Evolutionary conservation across 2,113 vertebrate genomes (phyloP), one percentile per base, ranked within the genome.

Genomic region (Oryzias celebensis): DNA sequence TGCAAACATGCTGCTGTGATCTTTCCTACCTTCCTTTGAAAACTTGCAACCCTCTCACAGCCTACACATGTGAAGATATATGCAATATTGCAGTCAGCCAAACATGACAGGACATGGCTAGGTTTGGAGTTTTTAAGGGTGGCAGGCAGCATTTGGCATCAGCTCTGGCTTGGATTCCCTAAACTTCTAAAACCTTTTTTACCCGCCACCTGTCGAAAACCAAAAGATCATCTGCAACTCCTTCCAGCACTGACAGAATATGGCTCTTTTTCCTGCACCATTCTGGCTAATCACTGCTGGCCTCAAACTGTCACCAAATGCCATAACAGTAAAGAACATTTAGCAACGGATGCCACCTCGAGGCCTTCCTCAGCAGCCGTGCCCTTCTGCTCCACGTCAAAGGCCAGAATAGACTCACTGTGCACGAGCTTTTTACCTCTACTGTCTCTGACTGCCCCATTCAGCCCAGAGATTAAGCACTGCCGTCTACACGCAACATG

Each of bases 181-280:
- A 75, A 71, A 87, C 80, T 76, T 76, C 77, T 83, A 82, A 91
- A 87, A 82, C 90, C 90, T 88, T 93, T 91, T 77, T 87, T 73
- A 87, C 83, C 51, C 85, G 91, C 88, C 94, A 95, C 94, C 94
- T 97, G 94, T 91, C 90, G 92, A 90, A 90, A 73, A 84, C 93
- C 94, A 96, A 85, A 87, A 92, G 93, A 89, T 92, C 94, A 91
- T 93, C 93, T 88, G 81, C 83, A 82, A 91, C 85, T 91, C 89
- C 92, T 94, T 94, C 95, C 94, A 95, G 92, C 93, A 84, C 89
- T 85, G 81, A 93, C 86, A 93, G 95, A 95, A 94, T 93, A 95
- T 88, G 91, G 92, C 92, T 85, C 86, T 88, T 91, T 92, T 91
- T 69, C 81, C 87, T 86, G 86, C 88, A 90, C 90, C 61, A 52